Evolutionary conservation across 2,113 vertebrate genomes (phyloP).

Genomic region (Vulpes lagopus): DNA sequence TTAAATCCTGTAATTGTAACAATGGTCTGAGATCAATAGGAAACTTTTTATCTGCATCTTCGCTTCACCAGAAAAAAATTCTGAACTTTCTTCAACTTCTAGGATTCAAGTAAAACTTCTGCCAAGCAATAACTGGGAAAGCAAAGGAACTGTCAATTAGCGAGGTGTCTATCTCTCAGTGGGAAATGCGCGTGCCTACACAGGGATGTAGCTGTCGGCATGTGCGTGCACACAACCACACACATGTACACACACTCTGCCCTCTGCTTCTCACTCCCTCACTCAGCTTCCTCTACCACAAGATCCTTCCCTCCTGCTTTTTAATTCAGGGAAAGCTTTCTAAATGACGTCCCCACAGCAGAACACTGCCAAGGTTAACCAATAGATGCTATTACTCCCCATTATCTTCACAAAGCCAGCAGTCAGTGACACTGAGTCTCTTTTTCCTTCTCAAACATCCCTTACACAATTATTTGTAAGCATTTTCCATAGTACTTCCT

Average conservation of each 20-base stretch:
- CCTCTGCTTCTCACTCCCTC: background rate
- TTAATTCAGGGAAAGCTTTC: conserved; percentile 33
- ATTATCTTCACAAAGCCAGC: conserved; percentile 31
- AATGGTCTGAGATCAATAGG: background rate
- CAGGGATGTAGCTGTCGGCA: background rate
- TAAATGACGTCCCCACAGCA: conserved; percentile 42
- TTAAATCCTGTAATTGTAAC: background rate
- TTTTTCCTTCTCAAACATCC: conserved; percentile 42
- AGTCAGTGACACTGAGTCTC: conserved; percentile 11
- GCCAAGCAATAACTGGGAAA: background rate
- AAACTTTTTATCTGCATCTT: background rate
- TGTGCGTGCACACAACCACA: background rate
- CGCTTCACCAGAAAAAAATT: background rate
- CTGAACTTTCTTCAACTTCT: background rate
- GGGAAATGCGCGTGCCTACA: background rate
- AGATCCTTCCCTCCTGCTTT: background rate
- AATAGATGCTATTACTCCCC: conserved; percentile 8
- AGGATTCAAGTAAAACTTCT: conserved; percentile 15
- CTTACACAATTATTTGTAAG: conserved; percentile 26
- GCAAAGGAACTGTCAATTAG: background rate
- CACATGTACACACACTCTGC: background rate
- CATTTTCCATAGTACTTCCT: background rate
- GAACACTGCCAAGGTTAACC: conserved; percentile 49
- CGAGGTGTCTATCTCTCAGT: background rate
- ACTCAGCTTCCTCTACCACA: background rate